Evolutionary conservation across 1,140 invertebrate species (phyloP).

Genomic region (Drosophila athabasca): DNA sequence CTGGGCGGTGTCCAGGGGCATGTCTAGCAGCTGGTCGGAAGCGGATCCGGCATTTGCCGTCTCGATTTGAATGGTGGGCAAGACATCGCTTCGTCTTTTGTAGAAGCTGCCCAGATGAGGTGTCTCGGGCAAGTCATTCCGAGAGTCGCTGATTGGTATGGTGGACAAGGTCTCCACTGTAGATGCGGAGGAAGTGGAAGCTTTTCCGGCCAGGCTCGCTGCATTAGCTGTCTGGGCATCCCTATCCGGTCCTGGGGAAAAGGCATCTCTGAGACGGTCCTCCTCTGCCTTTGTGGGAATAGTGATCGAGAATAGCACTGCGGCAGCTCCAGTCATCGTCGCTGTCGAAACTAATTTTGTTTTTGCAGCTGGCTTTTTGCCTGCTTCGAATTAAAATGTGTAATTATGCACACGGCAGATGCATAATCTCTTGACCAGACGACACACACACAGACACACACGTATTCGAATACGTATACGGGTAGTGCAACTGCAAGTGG

Average conservation of each 20-base stretch:
- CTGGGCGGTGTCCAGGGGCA: constrained; percentile 69
- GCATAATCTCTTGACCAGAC: constrained; percentile 22
- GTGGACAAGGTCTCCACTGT: constrained; percentile 34
- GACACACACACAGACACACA: constrained; percentile 18
- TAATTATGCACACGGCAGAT: constrained; percentile 2
- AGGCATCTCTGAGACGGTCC: constrained; percentile 53
- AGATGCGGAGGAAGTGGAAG: background rate
- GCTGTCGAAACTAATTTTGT: background rate
- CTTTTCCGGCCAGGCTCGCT: background rate
- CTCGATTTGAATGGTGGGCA: constrained; percentile 33
- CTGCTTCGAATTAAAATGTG: constrained; percentile 1
- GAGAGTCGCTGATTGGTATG: background rate
- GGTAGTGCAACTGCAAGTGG: constrained; percentile 43
- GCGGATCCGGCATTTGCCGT: constrained; percentile 14
- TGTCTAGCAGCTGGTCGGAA: constrained; percentile 20
- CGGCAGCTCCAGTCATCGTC: constrained; percentile 56
- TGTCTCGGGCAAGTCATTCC: background rate
- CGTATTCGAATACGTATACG: background rate
- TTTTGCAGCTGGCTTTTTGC: constrained; percentile 9
- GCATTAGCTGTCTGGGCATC: constrained; percentile 2
- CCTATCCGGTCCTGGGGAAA: constrained; percentile 16
- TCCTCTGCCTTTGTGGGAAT: constrained; percentile 81
- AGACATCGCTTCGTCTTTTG: too few relatives aligned
- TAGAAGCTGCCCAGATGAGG: too few relatives aligned
- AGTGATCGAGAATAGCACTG: constrained; percentile 83